Conservation (phyloP, 2,888 invertebrate species). For the Periphyllus acericola region DNA sequence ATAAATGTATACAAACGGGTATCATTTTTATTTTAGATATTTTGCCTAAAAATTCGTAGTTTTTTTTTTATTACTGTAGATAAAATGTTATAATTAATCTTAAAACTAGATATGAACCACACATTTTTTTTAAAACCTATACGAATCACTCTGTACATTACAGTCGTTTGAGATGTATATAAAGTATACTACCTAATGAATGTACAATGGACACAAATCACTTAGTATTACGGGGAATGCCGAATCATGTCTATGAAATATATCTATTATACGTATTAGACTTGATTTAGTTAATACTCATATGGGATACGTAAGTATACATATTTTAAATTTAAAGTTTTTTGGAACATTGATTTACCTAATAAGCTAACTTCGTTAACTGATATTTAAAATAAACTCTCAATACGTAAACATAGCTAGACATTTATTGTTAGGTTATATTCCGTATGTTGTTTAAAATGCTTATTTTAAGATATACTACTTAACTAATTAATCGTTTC, state of each 20-base stretch:
- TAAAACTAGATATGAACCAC: too few relatives aligned
- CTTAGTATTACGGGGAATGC: conserved; percentile 12
- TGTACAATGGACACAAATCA: conserved; percentile 22
- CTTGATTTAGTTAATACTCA: background rate
- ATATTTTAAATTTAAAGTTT: background rate
- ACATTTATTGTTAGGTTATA: too few relatives aligned
- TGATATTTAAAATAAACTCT: background rate
- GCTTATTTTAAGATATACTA: background rate
- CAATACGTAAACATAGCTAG: too few relatives aligned
- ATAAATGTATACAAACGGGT: too few relatives aligned
- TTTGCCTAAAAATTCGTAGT: too few relatives aligned
- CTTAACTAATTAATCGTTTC: background rate
- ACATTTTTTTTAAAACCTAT: background rate
- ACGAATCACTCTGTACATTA: background rate
- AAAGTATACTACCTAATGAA: conserved; percentile 23
- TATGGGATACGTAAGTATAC: background rate
- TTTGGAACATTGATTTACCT: background rate
- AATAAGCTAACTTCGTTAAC: background rate
- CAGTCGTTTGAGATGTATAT: background rate
- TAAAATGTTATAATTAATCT: too few relatives aligned
- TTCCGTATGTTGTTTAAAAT: too few relatives aligned
- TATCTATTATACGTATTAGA: background rate
- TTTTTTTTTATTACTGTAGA: too few relatives aligned
- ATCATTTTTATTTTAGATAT: too few relatives aligned
- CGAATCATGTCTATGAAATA: background rate